Base-by-base conservation (phyloP, 2,113 vertebrate species). In the Alaudala cheleensis region DNA sequence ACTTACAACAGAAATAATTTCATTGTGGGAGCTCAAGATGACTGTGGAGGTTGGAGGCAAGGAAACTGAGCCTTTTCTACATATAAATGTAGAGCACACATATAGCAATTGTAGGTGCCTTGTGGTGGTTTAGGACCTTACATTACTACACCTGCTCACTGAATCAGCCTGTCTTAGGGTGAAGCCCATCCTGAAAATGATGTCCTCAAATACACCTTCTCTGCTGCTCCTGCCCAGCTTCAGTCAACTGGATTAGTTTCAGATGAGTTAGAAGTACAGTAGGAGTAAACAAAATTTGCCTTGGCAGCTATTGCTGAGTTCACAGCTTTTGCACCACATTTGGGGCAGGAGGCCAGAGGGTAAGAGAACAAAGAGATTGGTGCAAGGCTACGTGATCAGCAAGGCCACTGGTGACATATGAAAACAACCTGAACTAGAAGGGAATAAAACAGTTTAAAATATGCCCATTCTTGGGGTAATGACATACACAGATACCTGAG, bases 181-280 rank as follows among this genome's bases (percentile, higher is more conserved):
- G 39, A 51, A 81, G n/a, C 21, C 40, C 60, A 16, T 9, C 26
- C 34, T 51, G 50, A 45, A 60, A 33, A 26, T 10, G 0, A 26
- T 60, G 4, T 11, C 44, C 10, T 22, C 34, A 45, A 29, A 78
- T 26, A n/a, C 10, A 37, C 0, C 0, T 40, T 23, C 23, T 56
- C 69, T 34, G 17, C n/a, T 76, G n/a, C 9, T 47, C 23, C 6
- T 50, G 20, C 17, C 31, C 62, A 58, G 47, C 4, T 77, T 25
- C 22, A n/a, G 34, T 34, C 6, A 4, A 18, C 14, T 45, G 34
- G 14, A 62, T 64, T 64, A 14, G 24, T 37, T 31, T 54, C 53
- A 83, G 42, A 44, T 61, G 37, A 39, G 24, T 39, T 71, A 42
- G 26, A 83, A 95, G 66, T 23, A 53, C n/a, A 39, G 62, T 53